Base-by-base conservation (phyloP, 2,113 vertebrate species). In the Phylloscopus whistleri region DNA sequence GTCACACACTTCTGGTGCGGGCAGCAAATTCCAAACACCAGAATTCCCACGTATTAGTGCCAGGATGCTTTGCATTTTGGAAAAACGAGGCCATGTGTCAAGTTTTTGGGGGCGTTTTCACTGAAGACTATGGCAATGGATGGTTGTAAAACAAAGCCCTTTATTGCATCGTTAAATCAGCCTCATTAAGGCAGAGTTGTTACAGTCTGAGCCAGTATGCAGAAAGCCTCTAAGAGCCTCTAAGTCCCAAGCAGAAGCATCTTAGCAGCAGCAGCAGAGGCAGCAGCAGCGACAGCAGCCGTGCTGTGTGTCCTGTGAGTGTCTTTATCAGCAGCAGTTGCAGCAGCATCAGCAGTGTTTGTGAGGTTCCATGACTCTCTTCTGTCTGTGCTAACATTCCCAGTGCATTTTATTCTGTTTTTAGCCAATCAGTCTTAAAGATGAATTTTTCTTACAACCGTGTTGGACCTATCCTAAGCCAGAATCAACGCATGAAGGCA, bases 11-110 rank as follows among this genome's bases (percentile, higher is more conserved):
- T 52, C 77, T 41, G 33, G 59, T 5, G 11, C 17, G 46, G 75
- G 41, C 11, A 76, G 53, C 43, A 31, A 46, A 64, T 15, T 48
- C 33, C 78, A 58, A 73, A 33, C 6, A 24, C 11, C 2, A 1
- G 10, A 68, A 80, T 35, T 60, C 16, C 26, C 68, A 53, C 0
- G 0, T 16, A 3, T 1, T 3, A 5, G 6, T 9, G 22, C 10
- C 10, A 11, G 41, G 21, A 48, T 19, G 9, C 1, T 84, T 20
- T 74, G 31, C 14, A 3, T 11, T 68, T 49, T 24, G 30, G 39
- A 30, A n/a, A 48, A 67, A 8, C 1, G 6, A 22, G 58, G 39
- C 28, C 43, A 7, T 6, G 13, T n/a, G 33, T 35, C 33, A 35
- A 23, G 14, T 23, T 16, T 58, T 58, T 6, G 14, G 6, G 33